Evolutionary conservation across 37 sponge, comb jelly and placozoan species (phyloP).

Genomic region (Crambe crambe): DNA sequence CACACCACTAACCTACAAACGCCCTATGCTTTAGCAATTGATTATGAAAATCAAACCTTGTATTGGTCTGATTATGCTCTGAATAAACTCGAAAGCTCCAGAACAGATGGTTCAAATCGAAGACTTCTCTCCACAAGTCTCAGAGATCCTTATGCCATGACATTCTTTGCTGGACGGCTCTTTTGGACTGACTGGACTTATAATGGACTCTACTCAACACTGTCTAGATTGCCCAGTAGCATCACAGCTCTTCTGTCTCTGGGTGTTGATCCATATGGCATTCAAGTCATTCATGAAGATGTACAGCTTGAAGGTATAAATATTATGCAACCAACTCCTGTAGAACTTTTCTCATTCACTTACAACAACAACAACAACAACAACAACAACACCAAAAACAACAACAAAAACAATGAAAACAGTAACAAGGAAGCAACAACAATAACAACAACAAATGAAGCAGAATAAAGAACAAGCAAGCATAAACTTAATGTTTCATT

Average conservation of each 20-base stretch:
- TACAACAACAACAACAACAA: no score
- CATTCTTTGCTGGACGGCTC: constrained; percentile 37
- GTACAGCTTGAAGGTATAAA: constrained; percentile 1
- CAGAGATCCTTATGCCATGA: constrained; percentile 53
- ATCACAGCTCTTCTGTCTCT: background rate
- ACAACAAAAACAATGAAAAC: no score
- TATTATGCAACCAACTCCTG: background rate
- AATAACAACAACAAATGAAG: no score
- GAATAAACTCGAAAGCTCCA: constrained; percentile 32
- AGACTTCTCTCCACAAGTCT: constrained; percentile 8
- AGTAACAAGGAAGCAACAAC: no score
- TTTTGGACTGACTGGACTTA: constrained; percentile 72
- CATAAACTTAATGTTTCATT: no score
- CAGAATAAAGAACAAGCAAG: no score
- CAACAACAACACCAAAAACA: background rate
- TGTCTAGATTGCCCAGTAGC: background rate
- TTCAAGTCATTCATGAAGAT: background rate
- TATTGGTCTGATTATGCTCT: constrained; percentile 34
- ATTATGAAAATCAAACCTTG: constrained; percentile 29
- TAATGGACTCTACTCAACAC: constrained; percentile 17
- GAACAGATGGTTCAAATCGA: constrained; percentile 27
- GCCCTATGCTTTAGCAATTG: constrained; percentile 45
- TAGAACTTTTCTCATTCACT: no score
- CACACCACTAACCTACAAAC: constrained; percentile 17
- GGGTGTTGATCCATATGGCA: constrained; percentile 13